Evolutionary conservation across 2,113 vertebrate genomes (phyloP), one percentile per base, ranked within the genome.

Genomic region (Gnathonemus echidnorhynchus): DNA sequence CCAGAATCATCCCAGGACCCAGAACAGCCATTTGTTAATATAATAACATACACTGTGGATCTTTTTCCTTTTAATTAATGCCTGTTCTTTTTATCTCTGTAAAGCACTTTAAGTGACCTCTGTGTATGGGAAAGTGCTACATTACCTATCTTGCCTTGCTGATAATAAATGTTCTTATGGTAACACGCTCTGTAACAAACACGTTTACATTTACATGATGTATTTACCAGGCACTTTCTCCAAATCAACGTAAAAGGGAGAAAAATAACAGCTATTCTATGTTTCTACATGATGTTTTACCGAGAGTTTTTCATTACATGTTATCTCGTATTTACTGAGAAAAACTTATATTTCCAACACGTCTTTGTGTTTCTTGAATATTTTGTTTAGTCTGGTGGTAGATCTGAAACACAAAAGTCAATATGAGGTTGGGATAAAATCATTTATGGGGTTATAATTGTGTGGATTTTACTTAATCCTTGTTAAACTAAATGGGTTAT

Each of bases 401-500:
- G 24, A 48, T 86, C 45, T 27, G 21, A 50, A 50, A 46, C 11
- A 48, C 84, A 50, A 27, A 45, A 46, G n/a, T 49, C 84, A 86
- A n/a, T 50, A 13, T 49, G 84, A 48, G 53, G 52, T 27, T 45
- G 86, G 84, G 89, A 88, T 27, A 6, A 83, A 48, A 88, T 66
- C 13, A 77, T 50, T 48, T 56, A 86, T 89, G 49, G 88, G 86
- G 87, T 88, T 89, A 53, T 15, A 80, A 11, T 17, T 46, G 31
- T 53, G 85, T 89, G 19, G 19, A 27, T 89, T 66, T 88, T 91
- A 89, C 74, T 90, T 52, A 39, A 39, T 31, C 19, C 27, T 45
- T 87, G 31, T 77, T 50, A 86, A 39, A 21, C 50, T 21, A 45
- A 88, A 91, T 24, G 52, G 50, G n/a, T 77, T 39, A 19, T 27